Percentiles rank a stretch among this genome's conserved stretches.
Evolutionary conservation across 2,113 vertebrate species (phyloP).

Genomic region (Willisornis vidua): DNA sequence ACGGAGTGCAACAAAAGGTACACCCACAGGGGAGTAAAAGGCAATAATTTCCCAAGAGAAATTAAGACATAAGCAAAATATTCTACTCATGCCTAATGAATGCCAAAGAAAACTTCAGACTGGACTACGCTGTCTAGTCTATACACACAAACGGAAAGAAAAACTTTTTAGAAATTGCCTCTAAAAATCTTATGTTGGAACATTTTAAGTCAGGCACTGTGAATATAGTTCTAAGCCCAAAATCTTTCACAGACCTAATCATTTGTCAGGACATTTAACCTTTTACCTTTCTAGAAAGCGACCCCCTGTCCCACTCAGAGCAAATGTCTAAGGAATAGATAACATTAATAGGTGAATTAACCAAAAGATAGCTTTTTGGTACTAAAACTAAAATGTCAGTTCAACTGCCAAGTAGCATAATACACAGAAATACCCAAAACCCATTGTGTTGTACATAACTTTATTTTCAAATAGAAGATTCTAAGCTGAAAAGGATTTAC

Average conservation of each 20-base stretch:
- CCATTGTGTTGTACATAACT: not conserved
- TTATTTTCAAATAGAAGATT: not conserved
- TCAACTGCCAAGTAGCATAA: not conserved
- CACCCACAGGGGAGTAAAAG: not conserved
- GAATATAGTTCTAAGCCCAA: not conserved
- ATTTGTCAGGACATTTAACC: not conserved
- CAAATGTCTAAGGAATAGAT: not conserved
- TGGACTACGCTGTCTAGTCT: not conserved
- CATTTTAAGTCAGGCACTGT: not conserved
- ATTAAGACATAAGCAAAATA: constrained; percentile 28
- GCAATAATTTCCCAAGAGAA: constrained; percentile 28
- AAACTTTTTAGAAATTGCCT: not conserved
- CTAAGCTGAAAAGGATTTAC: not conserved
- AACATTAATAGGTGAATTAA: not conserved
- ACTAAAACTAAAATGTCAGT: not conserved
- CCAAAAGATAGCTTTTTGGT: not conserved
- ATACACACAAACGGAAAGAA: not conserved
- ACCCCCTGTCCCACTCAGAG: not conserved
- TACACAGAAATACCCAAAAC: not conserved
- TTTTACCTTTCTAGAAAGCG: not conserved
- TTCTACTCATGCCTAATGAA: not conserved
- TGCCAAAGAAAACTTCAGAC: constrained; percentile 28
- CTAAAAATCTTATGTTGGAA: not conserved
- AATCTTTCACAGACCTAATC: not conserved
- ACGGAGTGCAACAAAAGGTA: not conserved